Evolutionary conservation across 2,797 vertebrate species (phyloP).

Genomic region (Acrossocheilus fasciatus): DNA sequence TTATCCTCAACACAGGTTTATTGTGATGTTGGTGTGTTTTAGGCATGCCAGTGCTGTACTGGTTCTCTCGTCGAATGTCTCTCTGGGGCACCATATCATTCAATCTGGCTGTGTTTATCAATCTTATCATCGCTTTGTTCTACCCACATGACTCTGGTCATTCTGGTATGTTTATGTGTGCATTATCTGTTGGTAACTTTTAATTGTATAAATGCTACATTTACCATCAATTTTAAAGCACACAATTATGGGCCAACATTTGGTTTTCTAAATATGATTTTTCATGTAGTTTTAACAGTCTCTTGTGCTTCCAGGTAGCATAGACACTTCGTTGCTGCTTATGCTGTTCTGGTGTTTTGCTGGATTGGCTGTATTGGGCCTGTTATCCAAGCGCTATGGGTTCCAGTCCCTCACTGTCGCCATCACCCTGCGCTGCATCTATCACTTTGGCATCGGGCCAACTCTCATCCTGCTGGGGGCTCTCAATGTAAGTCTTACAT

Average conservation of each 20-base stretch:
- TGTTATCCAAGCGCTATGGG: constrained; percentile 90
- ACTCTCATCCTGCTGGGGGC: constrained; percentile 90
- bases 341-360: constrained; percentile 92
- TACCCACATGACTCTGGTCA: constrained; percentile 86
- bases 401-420: constrained; percentile 90
- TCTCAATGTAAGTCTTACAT: constrained; percentile 86
- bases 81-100: constrained; percentile 98
- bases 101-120: constrained; percentile 97
- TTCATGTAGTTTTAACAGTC: background rate
- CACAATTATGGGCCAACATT: background rate
- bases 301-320: constrained; percentile 74
- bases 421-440: constrained; percentile 90
- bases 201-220: background rate
- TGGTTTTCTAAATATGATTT: background rate
- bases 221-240: background rate
- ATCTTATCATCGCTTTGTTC: constrained; percentile 98
- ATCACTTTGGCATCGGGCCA: constrained; percentile 93
- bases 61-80: constrained; percentile 97
- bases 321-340: constrained; percentile 88
- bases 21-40: constrained; percentile 45
- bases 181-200: background rate
- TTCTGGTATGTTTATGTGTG: constrained; percentile 63
- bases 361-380: constrained; percentile 87
- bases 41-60: constrained; percentile 97
- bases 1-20: background rate